These are phyloP conservation scores for Xylocopa sonorina DNA, from an alignment of 1,140 invertebrate genomes.

Conservation along the genomic window DNA sequence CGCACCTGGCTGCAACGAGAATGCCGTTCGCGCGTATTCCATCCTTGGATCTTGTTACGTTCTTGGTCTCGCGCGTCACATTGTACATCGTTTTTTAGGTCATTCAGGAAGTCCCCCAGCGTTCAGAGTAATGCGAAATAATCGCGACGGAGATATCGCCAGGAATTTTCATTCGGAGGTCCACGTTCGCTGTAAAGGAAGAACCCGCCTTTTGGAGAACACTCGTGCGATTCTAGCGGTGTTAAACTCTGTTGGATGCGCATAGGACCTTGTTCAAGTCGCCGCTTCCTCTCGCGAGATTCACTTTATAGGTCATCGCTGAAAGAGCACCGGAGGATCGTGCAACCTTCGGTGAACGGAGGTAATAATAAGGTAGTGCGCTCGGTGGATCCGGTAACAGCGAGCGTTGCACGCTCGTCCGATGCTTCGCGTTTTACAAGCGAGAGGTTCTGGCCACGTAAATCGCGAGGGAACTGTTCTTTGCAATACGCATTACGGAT, in stretches of 20 bases:
- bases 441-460: not conserved
- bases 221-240: too few species aligned
- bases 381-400: slow-evolving; percentile 45
- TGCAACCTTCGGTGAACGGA: slow-evolving; percentile 58
- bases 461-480: not conserved
- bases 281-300: slow-evolving; percentile 15
- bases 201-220: too few species aligned
- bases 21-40: not conserved
- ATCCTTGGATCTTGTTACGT: not conserved
- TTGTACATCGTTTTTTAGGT: too few species aligned
- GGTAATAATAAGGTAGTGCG: slow-evolving; percentile 60
- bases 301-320: slow-evolving; percentile 34
- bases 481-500: slow-evolving; percentile 7
- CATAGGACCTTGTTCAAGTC: not conserved
- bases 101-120: not conserved
- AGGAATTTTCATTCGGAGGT: too few species aligned
- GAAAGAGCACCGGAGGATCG: slow-evolving; percentile 48
- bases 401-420: slow-evolving; percentile 24
- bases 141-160: too few species aligned
- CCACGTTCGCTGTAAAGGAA: too few species aligned
- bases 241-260: not conserved
- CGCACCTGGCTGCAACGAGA: not conserved
- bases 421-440: not conserved
- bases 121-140: not conserved
- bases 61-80: too few species aligned